phyloP scores from a whole-genome alignment of 64 coral and sea anemone species.

The Porites lutea region DNA sequence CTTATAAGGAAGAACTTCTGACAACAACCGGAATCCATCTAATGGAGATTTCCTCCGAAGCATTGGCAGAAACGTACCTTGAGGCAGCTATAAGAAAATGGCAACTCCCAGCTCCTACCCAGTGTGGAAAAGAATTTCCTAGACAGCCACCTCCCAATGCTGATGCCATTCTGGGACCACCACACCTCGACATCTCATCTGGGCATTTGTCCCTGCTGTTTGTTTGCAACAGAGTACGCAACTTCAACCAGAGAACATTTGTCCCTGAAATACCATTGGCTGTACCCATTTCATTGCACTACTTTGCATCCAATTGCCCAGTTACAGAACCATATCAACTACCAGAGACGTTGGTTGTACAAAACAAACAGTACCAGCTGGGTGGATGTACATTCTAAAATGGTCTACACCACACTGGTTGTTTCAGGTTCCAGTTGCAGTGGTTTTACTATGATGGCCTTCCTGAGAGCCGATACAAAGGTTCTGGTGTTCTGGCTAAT shows the following conservation, averaged over 20 bases:
- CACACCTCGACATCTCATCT: too few species aligned
- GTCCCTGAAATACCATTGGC: neutral
- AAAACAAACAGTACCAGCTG: neutral
- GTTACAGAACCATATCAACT: neutral
- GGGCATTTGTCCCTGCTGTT: too few species aligned
- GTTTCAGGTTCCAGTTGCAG: too few species aligned
- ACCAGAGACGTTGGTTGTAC: neutral
- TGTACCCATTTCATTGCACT: neutral
- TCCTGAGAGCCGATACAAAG: too few species aligned
- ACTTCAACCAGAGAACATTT: neutral
- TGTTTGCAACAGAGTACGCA: too few species aligned
- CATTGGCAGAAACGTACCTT: neutral
- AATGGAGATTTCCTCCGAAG: neutral
- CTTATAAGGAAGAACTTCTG: neutral
- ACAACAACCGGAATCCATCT: neutral
- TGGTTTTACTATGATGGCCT: too few species aligned
- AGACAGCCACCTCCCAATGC: too few species aligned
- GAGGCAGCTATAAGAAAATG: neutral
- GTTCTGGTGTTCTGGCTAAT: too few species aligned
- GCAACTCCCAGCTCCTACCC: neutral
- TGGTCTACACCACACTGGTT: too few species aligned
- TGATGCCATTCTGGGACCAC: too few species aligned
- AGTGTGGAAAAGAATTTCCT: too few species aligned
- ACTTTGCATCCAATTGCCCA: neutral
- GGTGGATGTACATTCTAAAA: neutral